Evolutionary conservation across 1,140 invertebrate species (phyloP), one percentile per base, ranked within the genome.

Genomic region (Drosophila sp.): DNA sequence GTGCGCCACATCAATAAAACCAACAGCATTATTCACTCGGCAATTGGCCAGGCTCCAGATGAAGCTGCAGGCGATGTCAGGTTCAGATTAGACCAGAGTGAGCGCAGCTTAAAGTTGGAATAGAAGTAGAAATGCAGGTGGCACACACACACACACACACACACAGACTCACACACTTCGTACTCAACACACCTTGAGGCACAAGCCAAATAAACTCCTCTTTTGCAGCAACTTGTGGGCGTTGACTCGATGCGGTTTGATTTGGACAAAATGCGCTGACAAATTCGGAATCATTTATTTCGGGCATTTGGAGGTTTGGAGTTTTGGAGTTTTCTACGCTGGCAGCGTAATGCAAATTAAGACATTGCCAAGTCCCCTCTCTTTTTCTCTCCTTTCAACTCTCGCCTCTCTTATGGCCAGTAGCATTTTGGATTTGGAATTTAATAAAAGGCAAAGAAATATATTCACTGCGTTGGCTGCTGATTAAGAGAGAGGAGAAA

Each of bases 1-100:
- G 78, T 78, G 82, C 78, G 56, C 75, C 59, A 80, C 83, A 87
- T 87, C 76, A 56, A 86, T 84, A 84, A 84, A 84, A 86, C 50
- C 81, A 86, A 86, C 82, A 80, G 81, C 81, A 87, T 87, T 89
- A 71, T 72, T 89, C 83, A 83, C 50, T 34, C 40, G n/a, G 50
- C 43, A 61, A 75, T 57, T 81, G 54, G 71, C 65, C 25, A 56
- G 50, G 46, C 58, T 27, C 16, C n/a, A 38, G 41, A 21, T 7
- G 16, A 21, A 50, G 11, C 25, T 58, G 34, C 56, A 70, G 51
- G 48, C 40, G 4, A 51, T 16, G 9, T 7, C 56, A 36, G 29
- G 14, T 27, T 14, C 0, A 67, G 50, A 70, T 53, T 53, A 61
- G 65, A 29, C 9, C 25, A 34, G 32, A 18, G n/a, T 18, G 7